Conservation (phyloP, 2,888 invertebrate genomes). For the Harpalus rufipes region DNA sequence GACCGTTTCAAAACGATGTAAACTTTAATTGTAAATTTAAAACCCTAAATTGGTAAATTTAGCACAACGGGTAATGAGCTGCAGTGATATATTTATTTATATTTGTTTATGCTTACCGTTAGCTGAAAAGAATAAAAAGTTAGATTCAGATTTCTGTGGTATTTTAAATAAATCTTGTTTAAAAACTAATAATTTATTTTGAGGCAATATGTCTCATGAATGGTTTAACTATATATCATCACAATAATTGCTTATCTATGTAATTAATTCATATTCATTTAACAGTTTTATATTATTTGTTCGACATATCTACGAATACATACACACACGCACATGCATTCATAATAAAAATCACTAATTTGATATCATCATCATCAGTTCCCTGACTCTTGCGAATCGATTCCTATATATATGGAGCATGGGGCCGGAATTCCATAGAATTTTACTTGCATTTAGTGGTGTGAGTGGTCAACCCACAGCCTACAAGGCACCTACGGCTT, state of each 20-base stretch:
- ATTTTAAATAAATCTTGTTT: neutral
- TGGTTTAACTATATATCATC: neutral
- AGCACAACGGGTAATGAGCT: neutral
- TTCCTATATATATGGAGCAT: no score
- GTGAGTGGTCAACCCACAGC: no score
- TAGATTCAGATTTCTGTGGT: neutral
- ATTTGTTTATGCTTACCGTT: neutral
- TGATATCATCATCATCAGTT: no score
- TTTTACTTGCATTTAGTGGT: no score
- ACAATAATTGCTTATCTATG: neutral
- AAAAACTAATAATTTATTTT: conserved; percentile 23
- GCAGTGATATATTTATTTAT: neutral
- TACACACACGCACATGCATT: neutral
- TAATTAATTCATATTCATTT: neutral
- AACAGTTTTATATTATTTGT: conserved; percentile 2
- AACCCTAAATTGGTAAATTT: no score
- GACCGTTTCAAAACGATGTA: no score
- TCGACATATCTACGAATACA: neutral
- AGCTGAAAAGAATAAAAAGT: neutral
- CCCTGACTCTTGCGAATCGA: no score
- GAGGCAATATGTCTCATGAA: conserved; percentile 23
- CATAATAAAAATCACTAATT: neutral
- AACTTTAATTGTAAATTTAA: no score
- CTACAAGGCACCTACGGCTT: no score
- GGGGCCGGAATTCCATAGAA: no score